These are phyloP conservation scores for Rhopalosiphum nymphaeae DNA, from an alignment of 2,888 invertebrate genomes.

Conservation along the genomic window DNA sequence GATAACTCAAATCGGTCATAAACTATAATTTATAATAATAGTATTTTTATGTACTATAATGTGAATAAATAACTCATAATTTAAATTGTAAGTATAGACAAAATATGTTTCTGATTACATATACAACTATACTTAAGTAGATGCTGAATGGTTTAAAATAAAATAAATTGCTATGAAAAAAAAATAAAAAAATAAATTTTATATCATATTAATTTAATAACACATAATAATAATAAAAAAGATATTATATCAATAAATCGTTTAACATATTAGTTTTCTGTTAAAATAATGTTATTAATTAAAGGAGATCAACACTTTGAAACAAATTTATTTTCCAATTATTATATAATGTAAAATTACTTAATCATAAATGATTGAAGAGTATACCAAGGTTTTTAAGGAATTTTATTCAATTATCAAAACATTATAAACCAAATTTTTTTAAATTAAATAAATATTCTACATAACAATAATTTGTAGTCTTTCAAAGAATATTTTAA, in stretches of 20 bases:
- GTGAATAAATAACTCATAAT: background rate
- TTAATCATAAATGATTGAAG: background rate
- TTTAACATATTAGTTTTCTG: background rate
- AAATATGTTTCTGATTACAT: background rate
- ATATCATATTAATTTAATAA: background rate
- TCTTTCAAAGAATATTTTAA: background rate
- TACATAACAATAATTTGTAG: background rate
- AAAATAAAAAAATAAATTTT: background rate
- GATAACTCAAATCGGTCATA: conserved; percentile 18
- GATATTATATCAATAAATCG: background rate
- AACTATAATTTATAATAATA: conserved; percentile 4
- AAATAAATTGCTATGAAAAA: background rate
- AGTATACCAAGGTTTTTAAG: background rate
- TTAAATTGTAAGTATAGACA: background rate
- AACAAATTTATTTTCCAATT: background rate
- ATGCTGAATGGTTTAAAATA: conserved; percentile 24
- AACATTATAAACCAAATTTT: background rate
- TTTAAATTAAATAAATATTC: background rate
- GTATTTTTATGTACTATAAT: background rate
- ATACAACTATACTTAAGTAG: conserved; percentile 49
- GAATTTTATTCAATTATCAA: background rate
- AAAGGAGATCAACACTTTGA: conserved; percentile 1
- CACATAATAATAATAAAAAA: background rate
- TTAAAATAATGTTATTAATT: background rate
- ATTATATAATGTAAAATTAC: background rate